phyloP scores from a whole-genome alignment of 2,113 vertebrate species.

The Riparia riparia region DNA sequence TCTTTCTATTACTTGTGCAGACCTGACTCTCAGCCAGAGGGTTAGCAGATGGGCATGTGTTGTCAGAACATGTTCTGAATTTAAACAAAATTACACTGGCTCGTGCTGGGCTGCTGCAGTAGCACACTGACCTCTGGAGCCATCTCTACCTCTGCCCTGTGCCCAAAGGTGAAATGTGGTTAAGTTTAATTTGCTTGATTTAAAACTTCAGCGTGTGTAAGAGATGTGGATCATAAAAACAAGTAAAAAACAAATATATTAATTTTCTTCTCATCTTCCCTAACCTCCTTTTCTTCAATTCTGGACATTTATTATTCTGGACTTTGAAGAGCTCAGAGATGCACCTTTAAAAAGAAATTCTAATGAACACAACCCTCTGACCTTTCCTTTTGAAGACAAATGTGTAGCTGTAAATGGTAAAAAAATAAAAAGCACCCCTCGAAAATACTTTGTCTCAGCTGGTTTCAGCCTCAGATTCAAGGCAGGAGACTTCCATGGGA shows the following conservation, averaged over 20 bases:
- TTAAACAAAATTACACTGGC: constrained; percentile 2
- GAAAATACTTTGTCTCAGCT: neutral
- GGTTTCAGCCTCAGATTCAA: neutral
- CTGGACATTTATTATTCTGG: neutral
- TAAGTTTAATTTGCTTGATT: constrained; percentile 46
- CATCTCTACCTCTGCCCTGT: neutral
- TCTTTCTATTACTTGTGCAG: neutral
- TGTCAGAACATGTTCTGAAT: neutral
- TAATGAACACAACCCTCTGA: neutral
- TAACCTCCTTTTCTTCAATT: neutral
- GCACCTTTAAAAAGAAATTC: neutral
- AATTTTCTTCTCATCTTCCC: neutral
- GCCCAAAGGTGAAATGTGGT: neutral
- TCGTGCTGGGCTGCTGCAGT: constrained; percentile 5
- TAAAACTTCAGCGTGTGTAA: neutral
- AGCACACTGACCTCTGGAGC: constrained; percentile 42
- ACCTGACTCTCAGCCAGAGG: neutral
- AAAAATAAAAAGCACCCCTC: neutral
- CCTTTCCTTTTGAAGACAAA: neutral
- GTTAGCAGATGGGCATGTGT: neutral
- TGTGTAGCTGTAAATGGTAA: neutral
- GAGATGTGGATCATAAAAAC: neutral
- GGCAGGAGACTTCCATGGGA: neutral
- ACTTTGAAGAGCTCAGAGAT: neutral
- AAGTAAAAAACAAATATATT: neutral